Conservation (phyloP, 2,888 invertebrate species). For the Watsonalla cultraria region DNA sequence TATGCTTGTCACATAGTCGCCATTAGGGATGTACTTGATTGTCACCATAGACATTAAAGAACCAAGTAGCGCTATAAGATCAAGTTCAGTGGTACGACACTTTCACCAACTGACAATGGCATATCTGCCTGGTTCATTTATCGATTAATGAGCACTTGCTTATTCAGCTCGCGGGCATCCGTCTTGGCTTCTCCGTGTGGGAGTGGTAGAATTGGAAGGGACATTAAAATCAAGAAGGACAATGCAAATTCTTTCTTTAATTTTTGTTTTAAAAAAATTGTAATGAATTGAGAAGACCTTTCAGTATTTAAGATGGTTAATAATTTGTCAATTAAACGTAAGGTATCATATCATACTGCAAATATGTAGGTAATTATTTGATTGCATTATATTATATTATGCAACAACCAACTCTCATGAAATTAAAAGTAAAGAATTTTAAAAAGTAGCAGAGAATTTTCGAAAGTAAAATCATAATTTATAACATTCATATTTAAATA, state of each 20-base stretch:
- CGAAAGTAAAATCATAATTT: not conserved
- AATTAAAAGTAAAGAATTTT: too few relatives aligned
- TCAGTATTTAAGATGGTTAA: too few relatives aligned
- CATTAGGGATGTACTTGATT: too few relatives aligned
- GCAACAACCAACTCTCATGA: too few relatives aligned
- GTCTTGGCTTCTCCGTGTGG: slow-evolving; percentile 12
- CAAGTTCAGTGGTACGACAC: slow-evolving; percentile 32
- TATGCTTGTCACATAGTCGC: too few relatives aligned
- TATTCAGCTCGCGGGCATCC: slow-evolving; percentile 23
- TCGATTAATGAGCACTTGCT: slow-evolving; percentile 25
- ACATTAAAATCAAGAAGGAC: too few relatives aligned
- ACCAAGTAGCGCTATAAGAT: slow-evolving; percentile 12
- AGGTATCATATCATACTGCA: too few relatives aligned
- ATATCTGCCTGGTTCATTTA: slow-evolving; percentile 26
- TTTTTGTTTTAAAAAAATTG: not conserved
- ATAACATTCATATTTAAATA: not conserved
- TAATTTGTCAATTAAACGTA: too few relatives aligned
- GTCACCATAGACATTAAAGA: not conserved
- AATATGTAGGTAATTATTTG: too few relatives aligned
- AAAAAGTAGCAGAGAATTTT: not conserved
- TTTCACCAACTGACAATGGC: slow-evolving; percentile 29
- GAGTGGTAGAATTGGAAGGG: slow-evolving; percentile 4
- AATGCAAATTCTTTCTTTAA: not conserved
- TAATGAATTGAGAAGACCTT: too few relatives aligned
- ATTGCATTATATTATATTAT: too few relatives aligned